Percentiles rank a stretch among this genome's conserved stretches.
Conservation (phyloP, 2,113 vertebrate genomes). For the Macrotus californicus region DNA sequence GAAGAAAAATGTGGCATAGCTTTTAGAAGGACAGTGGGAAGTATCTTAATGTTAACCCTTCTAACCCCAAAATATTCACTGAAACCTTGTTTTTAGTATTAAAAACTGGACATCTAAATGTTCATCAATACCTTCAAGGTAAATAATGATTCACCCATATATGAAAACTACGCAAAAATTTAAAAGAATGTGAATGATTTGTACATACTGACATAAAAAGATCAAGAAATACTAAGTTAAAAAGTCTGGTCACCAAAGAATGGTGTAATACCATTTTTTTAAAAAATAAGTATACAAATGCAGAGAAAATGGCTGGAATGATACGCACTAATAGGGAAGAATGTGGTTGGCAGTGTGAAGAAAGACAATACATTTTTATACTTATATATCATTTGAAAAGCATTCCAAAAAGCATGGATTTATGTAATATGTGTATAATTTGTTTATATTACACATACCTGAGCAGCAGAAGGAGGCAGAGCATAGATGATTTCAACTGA, state of each 20-base stretch:
- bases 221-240: constrained; percentile 17
- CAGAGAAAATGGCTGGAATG: neutral
- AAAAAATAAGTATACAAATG: neutral
- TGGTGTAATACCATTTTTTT: neutral
- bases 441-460: constrained; percentile 15
- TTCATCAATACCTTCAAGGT: neutral
- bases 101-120: constrained; percentile 4
- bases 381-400: neutral
- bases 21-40: neutral
- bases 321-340: neutral
- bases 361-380: neutral
- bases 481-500: neutral
- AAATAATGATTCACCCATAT: neutral
- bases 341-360: neutral
- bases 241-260: neutral
- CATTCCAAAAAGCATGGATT: neutral
- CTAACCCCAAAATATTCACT: neutral
- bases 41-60: neutral
- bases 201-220: neutral
- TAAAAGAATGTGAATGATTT: neutral
- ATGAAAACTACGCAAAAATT: neutral
- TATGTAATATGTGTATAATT: neutral
- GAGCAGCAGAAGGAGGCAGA: neutral
- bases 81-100: constrained; percentile 2
- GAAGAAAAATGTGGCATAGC: neutral